Conservation (phyloP, 2,888 invertebrate species). For the Temnothorax ravouxi region DNA sequence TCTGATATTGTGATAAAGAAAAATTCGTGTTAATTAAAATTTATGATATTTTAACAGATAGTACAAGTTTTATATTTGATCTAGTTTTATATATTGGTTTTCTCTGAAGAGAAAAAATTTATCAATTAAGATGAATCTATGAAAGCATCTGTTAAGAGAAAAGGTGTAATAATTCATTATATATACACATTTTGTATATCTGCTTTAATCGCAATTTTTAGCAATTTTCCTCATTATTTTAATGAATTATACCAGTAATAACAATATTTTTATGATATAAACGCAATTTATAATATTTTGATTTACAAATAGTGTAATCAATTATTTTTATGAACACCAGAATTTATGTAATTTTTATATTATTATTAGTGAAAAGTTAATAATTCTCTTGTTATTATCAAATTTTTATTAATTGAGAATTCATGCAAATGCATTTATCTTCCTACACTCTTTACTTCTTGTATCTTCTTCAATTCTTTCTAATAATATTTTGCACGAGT, state of each 20-base stretch:
- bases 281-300: not conserved
- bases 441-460: not conserved
- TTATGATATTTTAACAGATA: slow-evolving; percentile 4
- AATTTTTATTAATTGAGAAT: slow-evolving; percentile 5
- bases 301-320: not conserved
- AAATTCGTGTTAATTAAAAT: not conserved
- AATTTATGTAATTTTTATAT: not conserved
- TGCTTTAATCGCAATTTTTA: not conserved
- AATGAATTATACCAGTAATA: not conserved
- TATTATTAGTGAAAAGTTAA: not conserved
- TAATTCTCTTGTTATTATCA: not conserved
- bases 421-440: not conserved
- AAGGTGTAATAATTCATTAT: not conserved
- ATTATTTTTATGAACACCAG: not conserved
- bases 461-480: not conserved
- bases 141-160: not conserved
- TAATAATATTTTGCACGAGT: not conserved
- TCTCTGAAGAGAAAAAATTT: not conserved
- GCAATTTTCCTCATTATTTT: not conserved
- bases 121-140: not conserved
- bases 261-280: not conserved
- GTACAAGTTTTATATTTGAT: slow-evolving; percentile 18
- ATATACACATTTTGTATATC: not conserved
- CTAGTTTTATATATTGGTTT: slow-evolving; percentile 4
- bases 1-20: not conserved